These are phyloP conservation scores for Thera britannica DNA, from an alignment of 2,888 invertebrate genomes.

Conservation along the genomic window DNA sequence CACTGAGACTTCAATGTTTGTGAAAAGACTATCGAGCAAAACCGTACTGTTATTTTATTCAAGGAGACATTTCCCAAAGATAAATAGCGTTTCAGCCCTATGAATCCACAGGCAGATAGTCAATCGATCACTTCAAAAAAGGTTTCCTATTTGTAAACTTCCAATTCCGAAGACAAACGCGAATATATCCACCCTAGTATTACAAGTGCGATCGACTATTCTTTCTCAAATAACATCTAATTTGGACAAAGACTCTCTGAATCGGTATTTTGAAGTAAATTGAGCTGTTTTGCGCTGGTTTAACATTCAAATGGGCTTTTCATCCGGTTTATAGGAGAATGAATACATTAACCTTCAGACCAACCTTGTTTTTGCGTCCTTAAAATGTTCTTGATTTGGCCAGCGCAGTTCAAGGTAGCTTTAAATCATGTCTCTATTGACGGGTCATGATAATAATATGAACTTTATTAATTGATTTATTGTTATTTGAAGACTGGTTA, in stretches of 20 bases:
- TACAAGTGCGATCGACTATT: conserved; percentile 16
- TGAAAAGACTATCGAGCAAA: background rate
- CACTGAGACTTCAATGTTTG: too few species aligned
- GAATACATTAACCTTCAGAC: background rate
- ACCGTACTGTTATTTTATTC: background rate
- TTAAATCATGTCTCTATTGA: too few species aligned
- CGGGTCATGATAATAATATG: too few species aligned
- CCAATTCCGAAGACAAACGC: conserved; percentile 5
- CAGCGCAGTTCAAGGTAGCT: too few species aligned
- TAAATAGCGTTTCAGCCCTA: conserved; percentile 1
- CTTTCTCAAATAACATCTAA: conserved; percentile 15
- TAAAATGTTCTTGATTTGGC: too few species aligned
- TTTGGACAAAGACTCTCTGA: background rate
- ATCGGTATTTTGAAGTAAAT: conserved; percentile 3
- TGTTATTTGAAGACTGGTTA: too few species aligned
- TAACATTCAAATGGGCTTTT: background rate
- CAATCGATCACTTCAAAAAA: conserved; percentile 11
- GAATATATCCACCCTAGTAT: conserved; percentile 12
- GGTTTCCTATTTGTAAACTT: background rate
- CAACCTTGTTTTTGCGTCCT: background rate
- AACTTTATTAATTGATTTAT: too few species aligned
- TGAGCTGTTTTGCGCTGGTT: background rate
- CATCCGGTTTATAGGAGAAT: background rate
- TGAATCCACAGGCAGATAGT: background rate
- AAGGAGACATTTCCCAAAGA: background rate